Evolutionary conservation across 1,140 invertebrate genomes (phyloP), one percentile per base, ranked within the genome.

Genomic region (Daktulosphaira vitifoliae): DNA sequence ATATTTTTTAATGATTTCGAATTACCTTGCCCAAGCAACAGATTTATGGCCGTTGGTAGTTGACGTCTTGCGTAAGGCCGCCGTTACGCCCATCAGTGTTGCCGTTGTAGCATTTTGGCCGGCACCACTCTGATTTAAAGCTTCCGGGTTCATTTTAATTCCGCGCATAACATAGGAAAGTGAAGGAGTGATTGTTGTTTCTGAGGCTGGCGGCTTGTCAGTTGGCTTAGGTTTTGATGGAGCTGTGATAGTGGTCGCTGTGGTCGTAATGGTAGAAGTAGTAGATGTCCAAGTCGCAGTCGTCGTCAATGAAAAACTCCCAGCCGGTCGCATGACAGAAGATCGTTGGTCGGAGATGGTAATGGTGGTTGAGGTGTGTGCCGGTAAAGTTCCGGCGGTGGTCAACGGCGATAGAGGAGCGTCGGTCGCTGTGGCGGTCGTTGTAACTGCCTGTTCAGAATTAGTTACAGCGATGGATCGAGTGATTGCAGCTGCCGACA

Each of bases 1-100:
- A n/a, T n/a, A n/a, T n/a, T n/a, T n/a, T n/a, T n/a, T n/a, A n/a
- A n/a, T n/a, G n/a, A n/a, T n/a, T n/a, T n/a, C n/a, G n/a, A n/a
- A n/a, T 42, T 62, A 62, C 56, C 56, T 48, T 18, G 56, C 56
- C 56, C 56, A 62, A n/a, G 56, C 56, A 16, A 62, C 56, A 5
- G 56, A 29, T 16, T 62, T 62, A 25, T 62, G 56, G 8, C 56
- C 42, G 42, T 62, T 62, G 13, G n/a, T 62, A 11, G 9, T 59
- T 15, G 29, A 33, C 29, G 11, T 33, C 29, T 26, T 29, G 9
- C 22, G 1, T 5, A 23, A 26, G 13, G 56, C n/a, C 25, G 18
- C 26, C 2, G 13, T 15, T 3, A 44, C 44, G n/a, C 8, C 9
- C n/a, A 5, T 33, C 18, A 11, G 26, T 5, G 11, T 20, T 20